Percentiles rank a stretch among this genome's conserved stretches.
Evolutionary conservation across 2,888 invertebrate genomes (phyloP).

Genomic region (Dasypogon diadema): DNA sequence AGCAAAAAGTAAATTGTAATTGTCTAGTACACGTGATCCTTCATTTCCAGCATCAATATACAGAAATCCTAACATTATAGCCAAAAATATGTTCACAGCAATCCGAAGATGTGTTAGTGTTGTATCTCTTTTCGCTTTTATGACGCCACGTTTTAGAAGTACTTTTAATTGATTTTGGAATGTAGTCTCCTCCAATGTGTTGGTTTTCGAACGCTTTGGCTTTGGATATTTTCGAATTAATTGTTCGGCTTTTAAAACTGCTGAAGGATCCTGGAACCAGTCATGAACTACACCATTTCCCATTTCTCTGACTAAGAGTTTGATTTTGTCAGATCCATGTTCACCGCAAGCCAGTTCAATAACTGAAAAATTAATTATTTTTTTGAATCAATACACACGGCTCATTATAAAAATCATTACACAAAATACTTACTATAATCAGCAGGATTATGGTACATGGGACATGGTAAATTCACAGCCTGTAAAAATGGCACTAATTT

Average conservation of each 20-base stretch:
- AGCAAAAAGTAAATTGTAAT: constrained; percentile 90
- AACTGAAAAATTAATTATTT: too few species aligned
- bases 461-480: constrained; percentile 83
- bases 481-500: constrained; percentile 84
- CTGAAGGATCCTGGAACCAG: constrained; percentile 76
- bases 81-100: constrained; percentile 79
- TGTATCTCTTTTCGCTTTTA: constrained; percentile 82
- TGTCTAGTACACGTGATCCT: constrained; percentile 82
- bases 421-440: constrained; percentile 85
- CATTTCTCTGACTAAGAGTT: constrained; percentile 74
- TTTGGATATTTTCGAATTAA: constrained; percentile 73
- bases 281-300: constrained; percentile 77
- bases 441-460: constrained; percentile 92
- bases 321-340: constrained; percentile 84
- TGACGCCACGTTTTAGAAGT: constrained; percentile 77
- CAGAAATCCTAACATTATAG: constrained; percentile 81
- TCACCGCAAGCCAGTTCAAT: constrained; percentile 94
- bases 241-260: constrained; percentile 72
- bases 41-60: constrained; percentile 82
- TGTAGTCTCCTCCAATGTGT: constrained; percentile 77
- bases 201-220: constrained; percentile 68
- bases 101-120: constrained; percentile 82
- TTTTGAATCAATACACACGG: too few species aligned
- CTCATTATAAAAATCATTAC: too few species aligned
- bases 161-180: constrained; percentile 79